Conservation (phyloP, 2,888 invertebrate species). For the Pomacea canaliculata region DNA sequence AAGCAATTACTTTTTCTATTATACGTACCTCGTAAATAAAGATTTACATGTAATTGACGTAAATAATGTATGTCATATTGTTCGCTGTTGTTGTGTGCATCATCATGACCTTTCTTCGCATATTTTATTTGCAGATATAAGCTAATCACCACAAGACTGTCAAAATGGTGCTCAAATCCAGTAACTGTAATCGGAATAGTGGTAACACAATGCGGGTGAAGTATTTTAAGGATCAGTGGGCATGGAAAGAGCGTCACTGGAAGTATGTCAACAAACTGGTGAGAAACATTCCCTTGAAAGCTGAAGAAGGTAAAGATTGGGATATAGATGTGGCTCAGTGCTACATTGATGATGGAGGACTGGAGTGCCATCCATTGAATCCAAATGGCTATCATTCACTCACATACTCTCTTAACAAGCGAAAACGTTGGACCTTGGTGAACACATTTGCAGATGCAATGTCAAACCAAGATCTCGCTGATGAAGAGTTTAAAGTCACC, state of each 20-base stretch:
- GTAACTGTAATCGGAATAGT: conserved; percentile 4
- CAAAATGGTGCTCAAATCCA: conserved; percentile 7
- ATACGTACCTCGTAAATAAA: too few species aligned
- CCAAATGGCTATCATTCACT: not conserved
- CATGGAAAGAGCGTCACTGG: not conserved
- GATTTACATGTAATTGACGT: too few species aligned
- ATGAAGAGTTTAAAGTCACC: not conserved
- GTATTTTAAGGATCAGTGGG: not conserved
- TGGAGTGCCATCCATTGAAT: not conserved
- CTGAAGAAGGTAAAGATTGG: not conserved
- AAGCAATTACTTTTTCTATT: too few species aligned
- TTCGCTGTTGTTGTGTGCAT: too few species aligned
- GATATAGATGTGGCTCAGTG: not conserved
- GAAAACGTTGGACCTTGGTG: not conserved
- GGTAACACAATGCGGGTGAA: not conserved
- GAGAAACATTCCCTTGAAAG: not conserved
- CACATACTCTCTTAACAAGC: not conserved
- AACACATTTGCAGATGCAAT: not conserved
- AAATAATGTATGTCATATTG: too few species aligned
- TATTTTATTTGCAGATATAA: too few species aligned
- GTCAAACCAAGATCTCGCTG: not conserved
- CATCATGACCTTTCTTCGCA: too few species aligned
- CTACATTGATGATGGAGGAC: not conserved
- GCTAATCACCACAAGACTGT: too few species aligned
- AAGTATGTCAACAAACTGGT: not conserved